Evolutionary conservation across 2,888 invertebrate species (phyloP), one percentile per base, ranked within the genome.

Genomic region (Synergus itoensis): DNA sequence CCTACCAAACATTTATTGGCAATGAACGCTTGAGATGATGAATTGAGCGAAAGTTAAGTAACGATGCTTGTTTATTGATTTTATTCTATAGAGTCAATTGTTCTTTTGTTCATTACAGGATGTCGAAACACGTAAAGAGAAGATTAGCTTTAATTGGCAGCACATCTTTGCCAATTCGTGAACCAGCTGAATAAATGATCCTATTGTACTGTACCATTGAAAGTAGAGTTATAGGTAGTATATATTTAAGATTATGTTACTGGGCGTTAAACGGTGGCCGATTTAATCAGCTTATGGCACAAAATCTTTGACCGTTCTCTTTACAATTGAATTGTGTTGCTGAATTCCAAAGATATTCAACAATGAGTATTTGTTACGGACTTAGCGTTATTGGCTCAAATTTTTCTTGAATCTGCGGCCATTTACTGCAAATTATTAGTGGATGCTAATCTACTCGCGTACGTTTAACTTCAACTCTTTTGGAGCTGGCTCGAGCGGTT

Each of bases 271-370:
- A 86, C 83, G 82, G 80, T 77, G 86, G 87, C 85, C 84, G 84
- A 88, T 85, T 88, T 89, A 88, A 89, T 89, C 89, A 89, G 89
- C 88, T 89, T 89, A 89, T 45, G 62, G 76, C 64, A 83, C 80
- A 76, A 83, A 88, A 86, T 87, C 85, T 84, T 62, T 63, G 28
- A 76, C 77, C 77, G 81, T 80, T 77, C 67, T 67, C 79, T 82
- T 83, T 60, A 21, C 60, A 21, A 11, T 1, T 28, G 28, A 60
- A 60, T 60, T 60, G 60, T 60, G 11, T 60, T 60, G 21, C 77
- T 40, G 18, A n/a, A 76, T 73, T 73, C 48, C 36, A 53, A 9
- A 48, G 28, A 53, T 36, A 73, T 73, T 83, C 86, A 86, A 86
- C 86, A 84, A 87, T 88, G 83, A 81, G 81, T 85, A 84, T 87